Evolutionary conservation across 2,888 invertebrate species (phyloP).

Genomic region (Agrenia bidenticulata): DNA sequence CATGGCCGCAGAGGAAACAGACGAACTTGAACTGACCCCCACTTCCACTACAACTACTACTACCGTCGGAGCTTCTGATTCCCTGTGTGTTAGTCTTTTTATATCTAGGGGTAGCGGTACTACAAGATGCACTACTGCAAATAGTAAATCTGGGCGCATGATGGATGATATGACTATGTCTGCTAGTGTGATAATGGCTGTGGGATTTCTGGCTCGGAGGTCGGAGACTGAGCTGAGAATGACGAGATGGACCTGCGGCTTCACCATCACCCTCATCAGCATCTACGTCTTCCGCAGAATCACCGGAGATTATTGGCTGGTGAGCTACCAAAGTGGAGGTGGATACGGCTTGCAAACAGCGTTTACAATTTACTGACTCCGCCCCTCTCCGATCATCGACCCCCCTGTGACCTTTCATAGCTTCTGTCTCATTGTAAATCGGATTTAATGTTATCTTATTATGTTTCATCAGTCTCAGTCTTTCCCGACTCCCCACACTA

Average conservation of each 20-base stretch:
- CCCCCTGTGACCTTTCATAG: no score
- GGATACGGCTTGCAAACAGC: constrained; percentile 11
- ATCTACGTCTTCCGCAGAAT: background rate
- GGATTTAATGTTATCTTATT: constrained; percentile 24
- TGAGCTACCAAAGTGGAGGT: background rate
- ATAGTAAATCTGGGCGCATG: constrained; percentile 17
- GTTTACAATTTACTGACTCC: constrained; percentile 16
- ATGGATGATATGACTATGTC: constrained; percentile 11
- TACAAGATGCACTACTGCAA: constrained; percentile 15
- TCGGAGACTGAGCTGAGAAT: constrained; percentile 4
- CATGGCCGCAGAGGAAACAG: constrained; percentile 52
- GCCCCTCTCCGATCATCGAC: background rate
- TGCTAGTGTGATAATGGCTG: constrained; percentile 6
- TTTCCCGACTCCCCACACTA: constrained; percentile 22
- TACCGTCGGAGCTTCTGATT: constrained; percentile 12
- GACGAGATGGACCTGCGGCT: background rate
- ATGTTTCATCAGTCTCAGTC: constrained; percentile 40
- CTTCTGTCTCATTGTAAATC: constrained; percentile 24
- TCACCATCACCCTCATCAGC: background rate
- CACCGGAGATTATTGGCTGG: no score
- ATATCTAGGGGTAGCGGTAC: constrained; percentile 3
- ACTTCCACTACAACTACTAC: constrained; percentile 25
- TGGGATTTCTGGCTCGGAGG: constrained; percentile 3
- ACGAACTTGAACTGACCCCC: constrained; percentile 51
- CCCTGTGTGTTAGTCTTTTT: constrained; percentile 3